Percentiles rank a stretch among this genome's conserved stretches.
Conservation (phyloP, 2,113 vertebrate species). For the Cryptotis parvus region DNA sequence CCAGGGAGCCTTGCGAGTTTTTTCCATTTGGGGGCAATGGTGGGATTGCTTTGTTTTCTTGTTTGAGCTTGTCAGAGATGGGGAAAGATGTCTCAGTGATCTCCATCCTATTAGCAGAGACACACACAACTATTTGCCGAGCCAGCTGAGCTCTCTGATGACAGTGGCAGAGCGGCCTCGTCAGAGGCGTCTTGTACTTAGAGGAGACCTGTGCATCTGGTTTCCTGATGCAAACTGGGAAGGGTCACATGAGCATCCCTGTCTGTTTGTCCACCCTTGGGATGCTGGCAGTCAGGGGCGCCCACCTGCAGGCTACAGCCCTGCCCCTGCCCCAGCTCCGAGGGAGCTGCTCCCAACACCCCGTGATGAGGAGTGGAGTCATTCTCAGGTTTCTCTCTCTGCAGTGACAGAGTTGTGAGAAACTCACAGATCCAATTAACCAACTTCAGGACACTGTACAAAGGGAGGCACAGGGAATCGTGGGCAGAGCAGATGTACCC, state of each 20-base stretch:
- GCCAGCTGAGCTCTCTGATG: not conserved
- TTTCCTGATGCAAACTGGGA: not conserved
- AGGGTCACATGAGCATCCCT: constrained; percentile 19
- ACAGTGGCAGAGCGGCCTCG: not conserved
- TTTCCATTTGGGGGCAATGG: constrained; percentile 53
- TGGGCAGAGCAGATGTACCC: too few relatives aligned
- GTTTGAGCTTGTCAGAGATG: constrained; percentile 60
- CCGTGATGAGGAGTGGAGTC: too few relatives aligned
- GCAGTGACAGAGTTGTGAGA: constrained; percentile 34
- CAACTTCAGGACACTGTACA: constrained; percentile 51
- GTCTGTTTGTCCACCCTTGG: not conserved
- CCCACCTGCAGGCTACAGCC: too few relatives aligned
- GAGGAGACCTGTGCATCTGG: not conserved
- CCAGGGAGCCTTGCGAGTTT: constrained; percentile 56
- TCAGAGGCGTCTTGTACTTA: constrained; percentile 44
- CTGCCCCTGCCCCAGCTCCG: too few relatives aligned
- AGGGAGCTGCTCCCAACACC: too few relatives aligned
- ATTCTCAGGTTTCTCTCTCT: constrained; percentile 29
- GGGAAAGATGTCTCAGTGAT: constrained; percentile 53
- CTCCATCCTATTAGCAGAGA: constrained; percentile 12
- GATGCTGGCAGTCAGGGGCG: too few relatives aligned
- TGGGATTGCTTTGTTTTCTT: constrained; percentile 67
- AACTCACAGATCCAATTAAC: constrained; percentile 51
- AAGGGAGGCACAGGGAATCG: not conserved
- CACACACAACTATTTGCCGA: constrained; percentile 9